Conservation (phyloP, 2,888 invertebrate species). For the Platycnemis pennipes region DNA sequence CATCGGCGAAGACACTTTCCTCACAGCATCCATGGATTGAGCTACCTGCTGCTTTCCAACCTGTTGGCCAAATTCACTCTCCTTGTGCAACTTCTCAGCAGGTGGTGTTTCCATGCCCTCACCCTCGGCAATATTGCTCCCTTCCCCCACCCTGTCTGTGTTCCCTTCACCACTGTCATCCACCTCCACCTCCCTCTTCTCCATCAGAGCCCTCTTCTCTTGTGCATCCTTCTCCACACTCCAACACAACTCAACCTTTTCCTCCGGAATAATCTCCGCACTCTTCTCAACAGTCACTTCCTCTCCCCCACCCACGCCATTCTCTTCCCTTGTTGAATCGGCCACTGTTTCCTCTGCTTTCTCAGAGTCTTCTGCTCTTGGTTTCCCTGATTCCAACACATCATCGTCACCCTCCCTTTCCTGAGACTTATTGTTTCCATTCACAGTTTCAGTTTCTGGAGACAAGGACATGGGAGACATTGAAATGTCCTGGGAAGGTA, state of each 20-base stretch:
- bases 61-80: not conserved
- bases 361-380: constrained; percentile 73
- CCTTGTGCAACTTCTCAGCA: not conserved
- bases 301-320: constrained; percentile 76
- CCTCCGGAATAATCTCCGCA: constrained; percentile 44
- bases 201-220: constrained; percentile 62
- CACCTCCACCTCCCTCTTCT: constrained; percentile 6
- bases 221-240: constrained; percentile 63
- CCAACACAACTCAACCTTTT: constrained; percentile 59
- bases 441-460: constrained; percentile 76
- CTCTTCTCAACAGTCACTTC: constrained; percentile 37
- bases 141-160: not conserved
- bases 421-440: constrained; percentile 78
- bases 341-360: constrained; percentile 69
- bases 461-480: constrained; percentile 21
- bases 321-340: constrained; percentile 73
- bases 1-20: constrained; percentile 82
- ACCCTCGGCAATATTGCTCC: not conserved
- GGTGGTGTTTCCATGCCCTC: not conserved
- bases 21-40: constrained; percentile 76
- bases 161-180: not conserved
- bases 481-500: constrained; percentile 45
- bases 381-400: constrained; percentile 80
- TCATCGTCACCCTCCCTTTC: constrained; percentile 77
- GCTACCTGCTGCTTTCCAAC: constrained; percentile 74